Evolutionary conservation across 2,113 vertebrate species (phyloP).

Genomic region (Muntiacus reevesi): DNA sequence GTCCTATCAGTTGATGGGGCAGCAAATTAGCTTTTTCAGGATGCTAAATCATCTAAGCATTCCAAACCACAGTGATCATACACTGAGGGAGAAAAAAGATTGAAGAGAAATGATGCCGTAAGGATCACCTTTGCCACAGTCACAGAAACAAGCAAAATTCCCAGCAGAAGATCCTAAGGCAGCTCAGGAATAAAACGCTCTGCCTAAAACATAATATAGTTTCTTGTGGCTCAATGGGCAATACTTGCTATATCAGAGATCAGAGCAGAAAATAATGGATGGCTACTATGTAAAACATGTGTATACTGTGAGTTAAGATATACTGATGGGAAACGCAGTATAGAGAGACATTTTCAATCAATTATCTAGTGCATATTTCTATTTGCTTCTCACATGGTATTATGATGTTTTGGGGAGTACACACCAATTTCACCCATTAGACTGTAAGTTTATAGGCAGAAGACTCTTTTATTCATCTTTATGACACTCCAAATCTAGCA

Average conservation of each 20-base stretch:
- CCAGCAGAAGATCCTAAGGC: background rate
- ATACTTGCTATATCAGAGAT: background rate
- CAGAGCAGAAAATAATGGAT: background rate
- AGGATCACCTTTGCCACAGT: background rate
- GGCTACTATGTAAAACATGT: background rate
- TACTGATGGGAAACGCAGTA: background rate
- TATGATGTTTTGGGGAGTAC: background rate
- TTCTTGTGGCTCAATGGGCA: background rate
- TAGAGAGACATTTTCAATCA: background rate
- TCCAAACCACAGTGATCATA: background rate
- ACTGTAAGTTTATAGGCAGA: background rate
- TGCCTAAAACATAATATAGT: background rate
- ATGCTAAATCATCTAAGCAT: background rate
- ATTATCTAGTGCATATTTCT: background rate
- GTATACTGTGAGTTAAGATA: background rate
- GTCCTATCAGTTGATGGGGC: background rate
- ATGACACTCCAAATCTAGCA: background rate
- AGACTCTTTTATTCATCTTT: background rate
- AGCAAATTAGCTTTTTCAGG: background rate
- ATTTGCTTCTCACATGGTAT: background rate
- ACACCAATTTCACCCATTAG: background rate
- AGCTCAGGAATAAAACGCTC: background rate
- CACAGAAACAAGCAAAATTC: background rate
- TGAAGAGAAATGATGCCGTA: background rate
- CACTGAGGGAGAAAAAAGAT: background rate